Evolutionary conservation across 2,113 vertebrate species (phyloP), one percentile per base, ranked within the genome.

Genomic region (Gallinago paraguaiae): DNA sequence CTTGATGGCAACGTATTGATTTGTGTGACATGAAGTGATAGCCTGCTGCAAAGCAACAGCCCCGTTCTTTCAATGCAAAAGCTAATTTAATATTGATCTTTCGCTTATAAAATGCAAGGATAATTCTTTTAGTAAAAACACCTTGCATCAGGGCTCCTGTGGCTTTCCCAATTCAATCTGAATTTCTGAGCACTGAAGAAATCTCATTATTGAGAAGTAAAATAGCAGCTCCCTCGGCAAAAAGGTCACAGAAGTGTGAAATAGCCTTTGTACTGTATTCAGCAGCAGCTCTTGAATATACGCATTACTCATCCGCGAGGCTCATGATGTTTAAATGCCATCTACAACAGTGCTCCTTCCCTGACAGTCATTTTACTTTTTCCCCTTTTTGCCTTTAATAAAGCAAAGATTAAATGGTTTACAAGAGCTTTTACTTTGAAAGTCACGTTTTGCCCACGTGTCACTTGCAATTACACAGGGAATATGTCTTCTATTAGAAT

Each of bases 271-370:
- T 71, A 67, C 46, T 65, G 70, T 51, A 53, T 88, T 91, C 80
- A 89, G 83, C 87, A 87, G 63, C 31, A 23, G 17, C 31, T 70
- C 27, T 28, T 59, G 88, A 70, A 92, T 72, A 67, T 65, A 59
- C 3, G 31, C 74, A 75, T 95, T 92, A 72, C 71, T 93, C 90
- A 91, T 68, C 92, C 54, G 10, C 31, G 72, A 86, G 86, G 61
- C 31, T 83, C 69, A 12, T 28, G 88, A 39, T 83, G 84, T 80
- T 97, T 90, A 97, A 97, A 97, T 94, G 83, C 76, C 84, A 92
- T n/a, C 54, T 86, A 78, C 64, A 95, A 17, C 78, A 68, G 65
- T 81, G 48, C n/a, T 80, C 35, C 72, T 96, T 86, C 51, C 57
- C 61, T 93, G 75, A 85, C 64, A 91, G 48, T 82, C 59, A 37